Evolutionary conservation across 1,140 invertebrate species (phyloP), one percentile per base, ranked within the genome.

Genomic region (Harlomillsia oculata): DNA sequence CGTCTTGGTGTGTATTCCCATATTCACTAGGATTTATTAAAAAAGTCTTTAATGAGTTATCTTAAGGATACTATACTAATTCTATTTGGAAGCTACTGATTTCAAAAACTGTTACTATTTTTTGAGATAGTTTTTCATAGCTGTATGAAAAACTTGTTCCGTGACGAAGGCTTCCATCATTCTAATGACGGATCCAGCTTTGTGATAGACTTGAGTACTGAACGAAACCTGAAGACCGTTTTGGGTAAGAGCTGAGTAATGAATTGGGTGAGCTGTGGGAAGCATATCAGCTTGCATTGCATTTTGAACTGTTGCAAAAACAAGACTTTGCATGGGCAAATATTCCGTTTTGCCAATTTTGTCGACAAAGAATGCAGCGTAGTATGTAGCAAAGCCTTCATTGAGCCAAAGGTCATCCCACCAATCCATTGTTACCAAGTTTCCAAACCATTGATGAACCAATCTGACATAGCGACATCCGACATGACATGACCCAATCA

Each of bases 171-270:
- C 68, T 29, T 73, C 66, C 73, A 80, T 77, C 79, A 81, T 81
- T 16, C 78, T 66, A 23, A 81, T 74, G 16, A 81, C 68, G 13
- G 75, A 73, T 8, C 72, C 75, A 18, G 85, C 87, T 78, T 95
- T 95, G 1, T 74, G 76, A 67, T 95, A 95, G 0, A 87, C 87
- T 28, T 94, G 89, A 2, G 77, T 76, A 70, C 92, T 85, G 68
- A 93, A 94, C 44, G 88, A 82, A 69, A 83, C 79, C 34, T 78
- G 78, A 53, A 94, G 90, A 72, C 92, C 81, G 11, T 75, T 74
- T 1, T 83, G 82, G 2, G 93, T 85, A 20, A 83, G 70, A 34
- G 72, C 73, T 66, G 14, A 69, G 9, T 30, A 8, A 16, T 50
- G 40, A 39, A 81, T 72, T 3, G 79, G 76, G 66, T 80, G 79